These are phyloP conservation scores for Sebastes minor DNA, from an alignment of 2,797 vertebrate genomes.

Conservation along the genomic window DNA sequence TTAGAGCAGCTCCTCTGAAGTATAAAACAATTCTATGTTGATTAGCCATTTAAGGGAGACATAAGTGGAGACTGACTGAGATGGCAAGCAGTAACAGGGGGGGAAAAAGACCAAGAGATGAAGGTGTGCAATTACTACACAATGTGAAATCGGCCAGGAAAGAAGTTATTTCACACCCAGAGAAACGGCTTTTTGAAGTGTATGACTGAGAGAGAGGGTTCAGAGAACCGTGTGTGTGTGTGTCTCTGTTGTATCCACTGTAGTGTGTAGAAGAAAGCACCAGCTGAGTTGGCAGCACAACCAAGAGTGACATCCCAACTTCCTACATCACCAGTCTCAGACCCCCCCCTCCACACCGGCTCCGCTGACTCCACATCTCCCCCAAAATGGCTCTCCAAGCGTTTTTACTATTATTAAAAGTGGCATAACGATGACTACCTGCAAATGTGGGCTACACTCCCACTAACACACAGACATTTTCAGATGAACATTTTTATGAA, in stretches of 20 bases:
- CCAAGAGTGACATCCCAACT: slow-evolving; percentile 68
- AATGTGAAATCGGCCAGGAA: slow-evolving; percentile 46
- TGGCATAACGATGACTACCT: slow-evolving; percentile 58
- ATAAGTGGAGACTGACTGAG: slow-evolving; percentile 21
- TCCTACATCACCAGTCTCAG: slow-evolving; percentile 49
- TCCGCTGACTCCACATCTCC: slow-evolving; percentile 60
- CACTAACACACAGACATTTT: slow-evolving; percentile 24
- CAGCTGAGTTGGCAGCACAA: slow-evolving; percentile 70
- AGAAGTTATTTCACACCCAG: slow-evolving; percentile 68
- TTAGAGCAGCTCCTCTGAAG: slow-evolving; percentile 3
- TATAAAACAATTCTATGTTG: slow-evolving; percentile 24
- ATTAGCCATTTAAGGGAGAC: slow-evolving; percentile 51
- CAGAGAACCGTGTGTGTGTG: not conserved
- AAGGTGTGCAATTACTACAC: slow-evolving; percentile 59
- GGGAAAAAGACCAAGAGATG: not conserved
- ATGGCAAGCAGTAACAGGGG: slow-evolving; percentile 22
- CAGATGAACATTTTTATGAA: slow-evolving; percentile 20
- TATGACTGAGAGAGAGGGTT: slow-evolving; percentile 21
- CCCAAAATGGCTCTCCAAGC: slow-evolving; percentile 49
- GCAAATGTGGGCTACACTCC: slow-evolving; percentile 28
- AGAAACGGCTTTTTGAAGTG: slow-evolving; percentile 50
- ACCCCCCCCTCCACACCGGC: not conserved
- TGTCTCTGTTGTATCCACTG: slow-evolving; percentile 1
- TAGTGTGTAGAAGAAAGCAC: slow-evolving; percentile 55
- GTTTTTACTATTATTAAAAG: slow-evolving; percentile 55